Evolutionary conservation across 1,140 invertebrate species (phyloP).

Genomic region (Portunus trituberculatus): DNA sequence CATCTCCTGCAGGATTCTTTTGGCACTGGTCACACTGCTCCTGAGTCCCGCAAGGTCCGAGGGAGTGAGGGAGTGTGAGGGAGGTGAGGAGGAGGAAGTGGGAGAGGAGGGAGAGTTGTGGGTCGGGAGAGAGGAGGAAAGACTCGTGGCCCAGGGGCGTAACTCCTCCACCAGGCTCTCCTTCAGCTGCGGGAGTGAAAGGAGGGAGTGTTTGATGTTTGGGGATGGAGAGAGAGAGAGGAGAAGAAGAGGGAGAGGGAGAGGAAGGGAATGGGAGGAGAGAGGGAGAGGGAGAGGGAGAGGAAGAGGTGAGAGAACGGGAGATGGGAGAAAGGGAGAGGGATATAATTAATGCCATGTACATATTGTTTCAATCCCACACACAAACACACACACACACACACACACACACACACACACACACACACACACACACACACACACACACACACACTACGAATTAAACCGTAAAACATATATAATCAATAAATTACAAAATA

Average conservation of each 20-base stretch:
- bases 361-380: no score
- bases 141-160: not conserved
- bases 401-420: no score
- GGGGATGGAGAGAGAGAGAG: not conserved
- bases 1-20: constrained; percentile 38
- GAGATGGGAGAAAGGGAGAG: not conserved
- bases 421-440: no score
- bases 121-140: not conserved
- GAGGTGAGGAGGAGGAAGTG: not conserved
- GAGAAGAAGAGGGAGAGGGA: not conserved
- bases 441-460: no score
- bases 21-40: constrained; percentile 30
- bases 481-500: no score
- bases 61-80: constrained; percentile 24
- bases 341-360: not conserved
- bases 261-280: not conserved
- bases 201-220: not conserved
- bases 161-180: not conserved
- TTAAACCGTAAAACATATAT: no score
- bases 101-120: not conserved
- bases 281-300: not conserved
- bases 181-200: not conserved
- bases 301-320: not conserved
- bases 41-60: not conserved
- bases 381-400: no score